A percentile compares a stretch with the other conserved stretches of the same genome.
Evolutionary conservation across 2,113 vertebrate species (phyloP).

Genomic region (Stegostoma tigrinum): DNA sequence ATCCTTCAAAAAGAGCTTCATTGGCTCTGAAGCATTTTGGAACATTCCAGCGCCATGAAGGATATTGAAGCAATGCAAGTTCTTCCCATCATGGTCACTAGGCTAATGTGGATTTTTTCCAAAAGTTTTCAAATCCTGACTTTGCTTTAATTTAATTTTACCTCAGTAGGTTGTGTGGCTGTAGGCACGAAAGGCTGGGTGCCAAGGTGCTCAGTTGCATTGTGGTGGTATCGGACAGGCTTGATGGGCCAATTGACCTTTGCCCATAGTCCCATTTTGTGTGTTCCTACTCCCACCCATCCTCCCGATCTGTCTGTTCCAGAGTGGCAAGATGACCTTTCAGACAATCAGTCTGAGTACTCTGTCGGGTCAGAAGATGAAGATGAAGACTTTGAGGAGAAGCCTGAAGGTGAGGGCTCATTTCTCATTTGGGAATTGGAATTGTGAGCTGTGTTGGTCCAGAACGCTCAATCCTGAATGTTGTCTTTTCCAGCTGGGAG

Average conservation of each 20-base stretch:
- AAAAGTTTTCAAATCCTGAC: not conserved
- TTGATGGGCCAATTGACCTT: not conserved
- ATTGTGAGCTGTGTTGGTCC: conserved; percentile 39
- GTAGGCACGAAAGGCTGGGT: not conserved
- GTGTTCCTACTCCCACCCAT: conserved; percentile 29
- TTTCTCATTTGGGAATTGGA: not conserved
- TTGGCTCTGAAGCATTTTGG: not conserved
- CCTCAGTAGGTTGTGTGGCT: not conserved
- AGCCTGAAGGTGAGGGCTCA: conserved; percentile 76
- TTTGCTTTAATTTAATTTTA: not conserved
- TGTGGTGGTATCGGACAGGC: not conserved
- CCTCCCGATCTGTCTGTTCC: conserved; percentile 39
- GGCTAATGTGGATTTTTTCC: not conserved
- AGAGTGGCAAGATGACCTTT: conserved; percentile 97
- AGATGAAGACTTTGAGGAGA: conserved; percentile 96
- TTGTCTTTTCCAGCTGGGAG: conserved; percentile 65
- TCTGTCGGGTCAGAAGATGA: conserved; percentile 96
- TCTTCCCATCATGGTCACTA: not conserved
- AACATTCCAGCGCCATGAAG: not conserved
- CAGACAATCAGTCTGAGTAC: conserved; percentile 97
- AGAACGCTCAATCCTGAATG: not conserved
- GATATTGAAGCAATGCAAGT: not conserved
- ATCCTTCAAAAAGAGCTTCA: not conserved
- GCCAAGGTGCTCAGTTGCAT: not conserved
- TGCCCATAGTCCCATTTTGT: not conserved